Evolutionary conservation across 2,888 invertebrate genomes (phyloP).

Genomic region (Podabrus alpinus): DNA sequence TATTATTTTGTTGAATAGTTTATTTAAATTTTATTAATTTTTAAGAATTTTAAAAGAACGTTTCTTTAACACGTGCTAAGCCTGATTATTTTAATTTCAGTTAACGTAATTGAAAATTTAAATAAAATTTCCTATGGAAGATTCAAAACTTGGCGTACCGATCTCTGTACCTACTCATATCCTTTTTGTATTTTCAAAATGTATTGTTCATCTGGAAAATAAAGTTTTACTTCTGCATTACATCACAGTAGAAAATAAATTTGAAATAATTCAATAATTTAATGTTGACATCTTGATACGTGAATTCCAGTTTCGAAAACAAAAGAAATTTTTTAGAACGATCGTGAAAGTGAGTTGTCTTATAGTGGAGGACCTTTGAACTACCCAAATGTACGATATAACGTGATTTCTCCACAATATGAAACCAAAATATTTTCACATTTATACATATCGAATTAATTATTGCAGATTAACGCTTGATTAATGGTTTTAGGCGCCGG

Average conservation of each 20-base stretch:
- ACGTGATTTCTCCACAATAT: background rate
- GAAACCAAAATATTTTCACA: background rate
- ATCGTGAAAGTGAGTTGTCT: background rate
- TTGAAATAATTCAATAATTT: background rate
- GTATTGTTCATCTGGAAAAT: background rate
- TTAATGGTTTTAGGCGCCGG: conserved; percentile 19
- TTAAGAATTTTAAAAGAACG: background rate
- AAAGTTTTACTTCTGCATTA: background rate
- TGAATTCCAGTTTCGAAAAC: background rate
- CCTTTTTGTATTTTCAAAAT: background rate
- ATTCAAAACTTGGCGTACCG: background rate
- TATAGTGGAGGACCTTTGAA: background rate
- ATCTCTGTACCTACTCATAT: background rate
- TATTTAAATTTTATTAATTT: background rate
- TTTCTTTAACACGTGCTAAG: background rate
- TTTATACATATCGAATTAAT: background rate
- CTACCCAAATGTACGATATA: background rate
- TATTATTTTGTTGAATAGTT: background rate
- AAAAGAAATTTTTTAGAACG: background rate
- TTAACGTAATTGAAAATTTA: background rate
- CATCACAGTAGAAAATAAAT: background rate
- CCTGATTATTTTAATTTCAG: background rate
- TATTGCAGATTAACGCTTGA: background rate
- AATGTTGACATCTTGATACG: background rate
- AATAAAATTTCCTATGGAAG: background rate